phyloP scores from a whole-genome alignment of 2,113 vertebrate species.

The Pelodiscus sinensis region DNA sequence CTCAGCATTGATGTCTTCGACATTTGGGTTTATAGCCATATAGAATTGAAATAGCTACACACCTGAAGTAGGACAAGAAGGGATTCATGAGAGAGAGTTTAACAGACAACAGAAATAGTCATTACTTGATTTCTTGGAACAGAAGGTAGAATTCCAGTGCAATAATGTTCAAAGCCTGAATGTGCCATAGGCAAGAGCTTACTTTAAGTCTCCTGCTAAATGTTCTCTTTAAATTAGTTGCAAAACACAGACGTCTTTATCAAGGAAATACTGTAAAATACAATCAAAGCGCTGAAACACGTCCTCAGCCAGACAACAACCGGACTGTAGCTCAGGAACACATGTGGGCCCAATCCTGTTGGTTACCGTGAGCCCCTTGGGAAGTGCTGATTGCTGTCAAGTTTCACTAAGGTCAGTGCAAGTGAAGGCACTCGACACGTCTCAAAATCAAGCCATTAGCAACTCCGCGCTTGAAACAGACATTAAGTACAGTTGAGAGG shows the following conservation, averaged over 20 bases:
- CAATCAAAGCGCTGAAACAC: not conserved
- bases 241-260: not conserved
- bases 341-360: not conserved
- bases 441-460: not conserved
- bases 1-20: not conserved
- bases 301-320: not conserved
- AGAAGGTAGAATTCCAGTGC: not conserved
- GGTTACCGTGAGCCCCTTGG: not conserved
- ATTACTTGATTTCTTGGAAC: not conserved
- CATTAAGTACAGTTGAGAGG: not conserved
- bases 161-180: not conserved
- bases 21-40: fast-evolving
- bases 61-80: fast-evolving
- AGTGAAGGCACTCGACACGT: not conserved
- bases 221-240: not conserved
- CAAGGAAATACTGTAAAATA: not conserved
- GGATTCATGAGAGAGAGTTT: not conserved
- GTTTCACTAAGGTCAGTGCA: not conserved
- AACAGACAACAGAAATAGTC: not conserved
- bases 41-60: fast-evolving
- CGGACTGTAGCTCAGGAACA: not conserved
- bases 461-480: not conserved
- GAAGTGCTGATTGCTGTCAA: not conserved
- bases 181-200: fast-evolving
- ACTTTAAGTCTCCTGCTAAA: not conserved